These are phyloP conservation scores for Drosophila pandora DNA, from an alignment of 1,140 invertebrate genomes.

Conservation along the genomic window DNA sequence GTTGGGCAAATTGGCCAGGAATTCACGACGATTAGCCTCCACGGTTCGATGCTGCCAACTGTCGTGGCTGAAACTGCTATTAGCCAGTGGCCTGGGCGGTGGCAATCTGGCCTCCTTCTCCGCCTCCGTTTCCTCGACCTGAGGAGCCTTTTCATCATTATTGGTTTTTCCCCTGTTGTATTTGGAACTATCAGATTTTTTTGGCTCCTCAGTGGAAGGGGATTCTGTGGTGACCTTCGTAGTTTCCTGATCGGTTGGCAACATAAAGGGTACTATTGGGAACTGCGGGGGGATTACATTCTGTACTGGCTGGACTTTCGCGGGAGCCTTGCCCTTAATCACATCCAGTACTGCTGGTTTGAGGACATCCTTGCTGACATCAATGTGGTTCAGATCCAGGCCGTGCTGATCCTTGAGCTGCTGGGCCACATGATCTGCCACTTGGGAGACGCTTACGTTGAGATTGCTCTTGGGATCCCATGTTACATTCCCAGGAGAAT, in stretches of 20 bases:
- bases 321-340: slow-evolving; percentile 61
- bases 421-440: slow-evolving; percentile 46
- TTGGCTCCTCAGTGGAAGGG: not conserved
- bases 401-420: slow-evolving; percentile 67
- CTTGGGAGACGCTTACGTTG: slow-evolving; percentile 65
- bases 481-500: slow-evolving; percentile 30
- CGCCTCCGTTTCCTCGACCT: slow-evolving; percentile 27
- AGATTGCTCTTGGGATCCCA: slow-evolving; percentile 71
- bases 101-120: slow-evolving; percentile 13
- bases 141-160: slow-evolving; percentile 69
- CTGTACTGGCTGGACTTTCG: slow-evolving; percentile 48
- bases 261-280: slow-evolving; percentile 68
- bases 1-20: slow-evolving; percentile 68
- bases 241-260: slow-evolving; percentile 40
- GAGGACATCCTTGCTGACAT: slow-evolving; percentile 59
- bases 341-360: slow-evolving; percentile 64
- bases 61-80: slow-evolving; percentile 26
- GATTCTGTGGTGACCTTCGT: slow-evolving; percentile 26
- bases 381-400: slow-evolving; percentile 58
- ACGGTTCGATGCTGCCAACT: slow-evolving; percentile 72
- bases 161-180: slow-evolving; percentile 64
- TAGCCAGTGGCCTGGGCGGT: slow-evolving; percentile 53
- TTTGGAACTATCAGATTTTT: slow-evolving; percentile 16
- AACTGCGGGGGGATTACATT: slow-evolving; percentile 66
- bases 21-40: slow-evolving; percentile 73